These are phyloP conservation scores for Platyscapa corneri DNA, from an alignment of 1,140 invertebrate genomes.

Conservation along the genomic window DNA sequence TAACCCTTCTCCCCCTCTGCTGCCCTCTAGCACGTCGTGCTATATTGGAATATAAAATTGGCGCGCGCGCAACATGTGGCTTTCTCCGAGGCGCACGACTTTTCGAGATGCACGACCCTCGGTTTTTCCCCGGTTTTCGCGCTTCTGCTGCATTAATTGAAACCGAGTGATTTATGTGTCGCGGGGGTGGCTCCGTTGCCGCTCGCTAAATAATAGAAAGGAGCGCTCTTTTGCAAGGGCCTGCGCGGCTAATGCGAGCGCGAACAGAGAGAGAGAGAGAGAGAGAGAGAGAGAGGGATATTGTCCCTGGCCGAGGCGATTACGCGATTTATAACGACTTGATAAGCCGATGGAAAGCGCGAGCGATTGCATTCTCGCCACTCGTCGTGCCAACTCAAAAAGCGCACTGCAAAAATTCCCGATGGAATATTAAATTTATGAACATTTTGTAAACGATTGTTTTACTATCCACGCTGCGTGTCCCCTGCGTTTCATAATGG, in stretches of 20 bases:
- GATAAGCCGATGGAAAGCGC: neutral
- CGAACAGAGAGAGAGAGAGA: too few species aligned
- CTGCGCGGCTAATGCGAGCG: too few species aligned
- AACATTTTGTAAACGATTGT: neutral
- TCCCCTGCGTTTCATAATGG: neutral
- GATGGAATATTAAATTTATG: neutral
- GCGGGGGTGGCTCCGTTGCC: neutral
- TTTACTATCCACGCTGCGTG: neutral
- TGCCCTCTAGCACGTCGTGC: neutral
- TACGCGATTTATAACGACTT: neutral
- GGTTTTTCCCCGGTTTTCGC: conserved; percentile 1
- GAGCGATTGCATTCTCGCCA: neutral
- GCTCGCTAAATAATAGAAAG: neutral
- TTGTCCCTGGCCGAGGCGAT: too few species aligned
- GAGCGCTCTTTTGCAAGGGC: neutral
- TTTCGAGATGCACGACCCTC: conserved; percentile 15
- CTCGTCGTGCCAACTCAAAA: neutral
- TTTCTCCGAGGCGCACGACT: conserved; percentile 29
- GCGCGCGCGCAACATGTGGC: neutral
- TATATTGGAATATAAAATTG: conserved; percentile 24
- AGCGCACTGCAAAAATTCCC: neutral
- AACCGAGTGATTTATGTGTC: neutral
- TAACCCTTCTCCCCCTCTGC: neutral
- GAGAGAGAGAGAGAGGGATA: too few species aligned
- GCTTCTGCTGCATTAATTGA: neutral